Evolutionary conservation across 2,113 vertebrate genomes (phyloP), one percentile per base, ranked within the genome.

Genomic region (Xenopus laevis): DNA sequence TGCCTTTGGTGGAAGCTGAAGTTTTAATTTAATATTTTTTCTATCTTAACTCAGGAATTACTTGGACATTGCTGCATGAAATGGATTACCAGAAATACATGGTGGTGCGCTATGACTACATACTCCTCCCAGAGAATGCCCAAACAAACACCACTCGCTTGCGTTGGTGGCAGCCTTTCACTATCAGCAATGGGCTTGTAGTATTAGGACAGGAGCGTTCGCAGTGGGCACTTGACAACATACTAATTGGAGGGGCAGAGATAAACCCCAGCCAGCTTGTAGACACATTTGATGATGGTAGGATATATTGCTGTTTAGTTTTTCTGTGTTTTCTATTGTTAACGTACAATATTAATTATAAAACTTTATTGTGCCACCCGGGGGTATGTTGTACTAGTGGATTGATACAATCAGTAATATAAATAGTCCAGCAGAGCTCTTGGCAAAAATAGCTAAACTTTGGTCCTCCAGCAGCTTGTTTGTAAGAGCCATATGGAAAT

Each of bases 51-150:
- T 11, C 55, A 99, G 97, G 97, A 70, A 94, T 99, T 82, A 94
- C 93, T 59, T 99, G 97, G 97, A 94, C 88, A 9, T 87, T 99
- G 78, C 94, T 99, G 27, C 96, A 98, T 17, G 97, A 99, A 86
- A 98, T 99, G 96, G 97, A 99, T 87, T 98, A 96, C 81, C 91
- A 98, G 21, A 98, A 98, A 83, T 99, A 99, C 21, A 92, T 95
- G 79, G 93, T 93, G 0, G 94, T 98, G 81, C 88, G 97, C 74
- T 93, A 97, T 1, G 97, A 99, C 84, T 98, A 98, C 72, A 96
- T 99, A 50, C 88, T 95, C 3, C 91, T 99, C 1, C 97, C 96
- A 0, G 94, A 98, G 78, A 90, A 84, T 0, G 93, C 96, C 2
- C 89, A 98, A 71, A 96, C 93, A 70, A 98, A 98, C 20, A 93